These are phyloP conservation scores for Globicephala melas DNA, from an alignment of 2,113 vertebrate genomes.

Conservation along the genomic window DNA sequence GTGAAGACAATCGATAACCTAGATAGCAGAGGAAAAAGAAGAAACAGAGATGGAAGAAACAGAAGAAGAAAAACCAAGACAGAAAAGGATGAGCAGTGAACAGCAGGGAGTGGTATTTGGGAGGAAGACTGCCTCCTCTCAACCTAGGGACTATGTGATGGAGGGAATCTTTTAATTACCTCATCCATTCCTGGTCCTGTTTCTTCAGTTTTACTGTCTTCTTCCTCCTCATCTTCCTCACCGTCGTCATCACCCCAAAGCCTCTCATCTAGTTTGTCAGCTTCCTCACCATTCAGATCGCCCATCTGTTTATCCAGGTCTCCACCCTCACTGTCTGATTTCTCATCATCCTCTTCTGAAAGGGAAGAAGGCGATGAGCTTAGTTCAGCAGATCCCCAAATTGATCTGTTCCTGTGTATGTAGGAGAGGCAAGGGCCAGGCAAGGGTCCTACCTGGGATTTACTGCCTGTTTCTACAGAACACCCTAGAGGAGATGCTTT, in stretches of 20 bases:
- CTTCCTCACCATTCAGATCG: slow-evolving; percentile 91
- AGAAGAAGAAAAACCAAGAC: neutral
- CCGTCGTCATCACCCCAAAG: slow-evolving; percentile 93
- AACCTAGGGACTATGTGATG: neutral
- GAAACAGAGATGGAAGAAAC: neutral
- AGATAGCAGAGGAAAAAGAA: neutral
- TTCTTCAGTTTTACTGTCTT: slow-evolving; percentile 89
- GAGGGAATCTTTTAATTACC: slow-evolving; percentile 80
- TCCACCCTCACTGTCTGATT: slow-evolving; percentile 89
- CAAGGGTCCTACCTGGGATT: neutral
- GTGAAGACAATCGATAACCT: neutral
- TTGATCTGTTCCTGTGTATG: neutral
- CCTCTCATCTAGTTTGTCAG: slow-evolving; percentile 95
- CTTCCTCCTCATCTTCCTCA: slow-evolving; percentile 82
- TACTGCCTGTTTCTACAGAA: neutral
- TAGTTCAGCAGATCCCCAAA: slow-evolving; percentile 37
- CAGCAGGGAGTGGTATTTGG: neutral
- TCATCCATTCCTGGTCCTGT: slow-evolving; percentile 96
- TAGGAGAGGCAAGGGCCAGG: neutral
- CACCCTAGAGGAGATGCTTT: neutral
- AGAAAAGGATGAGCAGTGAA: neutral
- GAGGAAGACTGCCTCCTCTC: neutral
- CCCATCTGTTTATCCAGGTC: slow-evolving; percentile 98
- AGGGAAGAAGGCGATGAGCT: slow-evolving; percentile 28
- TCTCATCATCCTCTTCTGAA: slow-evolving; percentile 87